A percentile compares a stretch with the other conserved stretches of the same genome.
These are phyloP conservation scores for Lepidurus couesii DNA, from an alignment of 1,140 invertebrate genomes.

Conservation along the genomic window DNA sequence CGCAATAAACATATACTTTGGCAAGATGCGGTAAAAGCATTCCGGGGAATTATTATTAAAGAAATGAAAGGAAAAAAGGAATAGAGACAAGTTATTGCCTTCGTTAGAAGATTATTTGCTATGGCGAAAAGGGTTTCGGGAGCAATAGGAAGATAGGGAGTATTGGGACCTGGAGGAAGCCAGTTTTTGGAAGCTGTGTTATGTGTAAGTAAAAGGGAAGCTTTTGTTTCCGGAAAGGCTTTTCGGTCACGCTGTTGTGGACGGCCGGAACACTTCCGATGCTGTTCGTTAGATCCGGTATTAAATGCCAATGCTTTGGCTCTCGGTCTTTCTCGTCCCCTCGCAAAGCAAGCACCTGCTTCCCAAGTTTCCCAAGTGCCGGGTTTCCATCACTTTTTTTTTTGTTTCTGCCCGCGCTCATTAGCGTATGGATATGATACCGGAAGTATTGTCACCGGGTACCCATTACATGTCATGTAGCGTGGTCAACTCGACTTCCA, in stretches of 20 bases:
- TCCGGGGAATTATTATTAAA: neutral
- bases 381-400: neutral
- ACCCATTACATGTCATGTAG: neutral
- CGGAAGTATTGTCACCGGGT: constrained; percentile 1
- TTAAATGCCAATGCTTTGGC: neutral
- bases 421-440: constrained; percentile 10
- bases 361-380: neutral
- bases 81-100: neutral
- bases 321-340: neutral
- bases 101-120: neutral
- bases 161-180: neutral
- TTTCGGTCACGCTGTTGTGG: constrained; percentile 5
- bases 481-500: neutral
- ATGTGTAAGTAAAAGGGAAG: neutral
- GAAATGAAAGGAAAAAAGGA: neutral
- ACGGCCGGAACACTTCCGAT: constrained; percentile 20
- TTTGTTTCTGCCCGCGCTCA: neutral
- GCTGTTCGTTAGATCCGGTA: constrained; percentile 14
- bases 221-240: neutral
- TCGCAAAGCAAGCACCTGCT: neutral
- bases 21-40: neutral
- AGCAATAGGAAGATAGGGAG: neutral
- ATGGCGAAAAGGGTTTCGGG: neutral
- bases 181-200: neutral
- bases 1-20: neutral